phyloP scores from a whole-genome alignment of 2,888 invertebrate species.

The Drosophila merina region DNA sequence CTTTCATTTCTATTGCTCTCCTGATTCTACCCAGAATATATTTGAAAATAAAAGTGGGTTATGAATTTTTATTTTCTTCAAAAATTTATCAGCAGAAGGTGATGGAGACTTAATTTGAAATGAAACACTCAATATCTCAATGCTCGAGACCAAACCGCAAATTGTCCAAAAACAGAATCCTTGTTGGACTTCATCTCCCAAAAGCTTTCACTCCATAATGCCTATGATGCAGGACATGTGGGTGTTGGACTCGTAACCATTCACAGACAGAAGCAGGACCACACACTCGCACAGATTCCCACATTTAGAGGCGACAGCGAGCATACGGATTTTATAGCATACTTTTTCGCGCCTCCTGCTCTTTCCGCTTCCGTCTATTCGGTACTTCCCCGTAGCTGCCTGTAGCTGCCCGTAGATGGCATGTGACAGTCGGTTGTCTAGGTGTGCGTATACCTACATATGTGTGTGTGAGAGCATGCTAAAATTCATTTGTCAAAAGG shows the following conservation, averaged over 20 bases:
- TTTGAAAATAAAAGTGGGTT: neutral
- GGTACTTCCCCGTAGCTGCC: slow-evolving; percentile 24
- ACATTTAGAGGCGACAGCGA: slow-evolving; percentile 26
- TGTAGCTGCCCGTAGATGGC: slow-evolving; percentile 29
- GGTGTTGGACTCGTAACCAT: slow-evolving; percentile 20
- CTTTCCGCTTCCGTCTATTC: slow-evolving; percentile 20
- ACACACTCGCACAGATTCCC: slow-evolving; percentile 15
- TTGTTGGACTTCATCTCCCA: slow-evolving; percentile 19
- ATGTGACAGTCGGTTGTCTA: slow-evolving; percentile 33
- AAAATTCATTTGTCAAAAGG: slow-evolving; percentile 79
- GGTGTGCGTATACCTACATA: slow-evolving; percentile 29
- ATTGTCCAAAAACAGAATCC: slow-evolving; percentile 29
- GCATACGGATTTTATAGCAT: slow-evolving; percentile 64
- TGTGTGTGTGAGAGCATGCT: slow-evolving; percentile 56
- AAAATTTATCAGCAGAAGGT: neutral
- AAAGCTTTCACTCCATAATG: slow-evolving; percentile 25
- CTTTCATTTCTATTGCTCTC: slow-evolving; percentile 35
- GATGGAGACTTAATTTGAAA: neutral
- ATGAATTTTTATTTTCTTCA: neutral
- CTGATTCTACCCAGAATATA: slow-evolving; percentile 24
- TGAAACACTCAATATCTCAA: neutral
- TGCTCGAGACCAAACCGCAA: slow-evolving; percentile 10
- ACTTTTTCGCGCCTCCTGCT: slow-evolving; percentile 61
- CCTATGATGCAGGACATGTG: slow-evolving; percentile 35
- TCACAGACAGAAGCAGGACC: neutral